A percentile compares a stretch with the other conserved stretches of the same genome.
phyloP scores from a whole-genome alignment of 2,113 vertebrate species.

The Chascanopsetta lugubris region DNA sequence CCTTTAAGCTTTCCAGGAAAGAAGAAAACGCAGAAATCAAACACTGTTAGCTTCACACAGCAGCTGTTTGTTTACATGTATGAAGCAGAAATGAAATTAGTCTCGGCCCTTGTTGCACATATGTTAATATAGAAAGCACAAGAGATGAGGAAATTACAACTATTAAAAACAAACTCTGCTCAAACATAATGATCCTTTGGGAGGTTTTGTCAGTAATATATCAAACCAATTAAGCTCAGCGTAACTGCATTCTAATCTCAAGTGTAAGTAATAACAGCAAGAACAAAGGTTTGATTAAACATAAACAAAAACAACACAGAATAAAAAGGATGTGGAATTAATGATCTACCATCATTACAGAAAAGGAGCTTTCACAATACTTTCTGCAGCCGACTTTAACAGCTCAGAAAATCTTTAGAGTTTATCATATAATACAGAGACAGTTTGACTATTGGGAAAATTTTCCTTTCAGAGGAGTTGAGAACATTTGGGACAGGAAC shows the following conservation, averaged over 20 bases:
- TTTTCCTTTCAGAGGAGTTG: neutral
- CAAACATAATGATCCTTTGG: neutral
- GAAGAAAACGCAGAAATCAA: conserved; percentile 13
- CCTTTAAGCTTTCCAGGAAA: neutral
- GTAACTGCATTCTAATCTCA: neutral
- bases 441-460: neutral
- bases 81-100: conserved; percentile 50
- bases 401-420: neutral
- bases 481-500: neutral
- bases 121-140: conserved; percentile 20
- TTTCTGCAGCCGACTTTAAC: neutral
- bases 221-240: neutral
- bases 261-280: neutral
- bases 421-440: neutral
- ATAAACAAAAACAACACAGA: too few species aligned
- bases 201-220: neutral
- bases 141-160: neutral
- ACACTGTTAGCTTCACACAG: neutral
- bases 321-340: neutral
- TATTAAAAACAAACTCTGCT: neutral
- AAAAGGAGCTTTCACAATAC: neutral
- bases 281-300: neutral
- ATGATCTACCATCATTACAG: neutral
- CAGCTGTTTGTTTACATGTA: conserved; percentile 20
- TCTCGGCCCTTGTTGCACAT: neutral